Evolutionary conservation across 2,888 invertebrate genomes (phyloP).

Genomic region (Latheticus oryzae): DNA sequence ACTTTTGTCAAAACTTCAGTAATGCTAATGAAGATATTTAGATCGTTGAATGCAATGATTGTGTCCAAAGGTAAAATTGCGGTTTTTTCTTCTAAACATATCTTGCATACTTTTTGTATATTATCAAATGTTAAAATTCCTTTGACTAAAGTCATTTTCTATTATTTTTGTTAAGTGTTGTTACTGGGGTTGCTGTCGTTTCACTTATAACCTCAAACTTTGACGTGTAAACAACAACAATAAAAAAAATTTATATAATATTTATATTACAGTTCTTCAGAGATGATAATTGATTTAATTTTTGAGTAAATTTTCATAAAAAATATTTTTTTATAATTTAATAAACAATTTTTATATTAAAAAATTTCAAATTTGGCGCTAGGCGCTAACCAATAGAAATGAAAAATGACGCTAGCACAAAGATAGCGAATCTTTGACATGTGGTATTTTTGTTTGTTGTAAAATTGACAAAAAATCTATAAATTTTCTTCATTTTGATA

Average conservation of each 20-base stretch:
- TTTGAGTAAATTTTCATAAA: background rate
- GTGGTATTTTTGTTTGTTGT: slow-evolving; percentile 3
- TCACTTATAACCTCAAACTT: slow-evolving; percentile 26
- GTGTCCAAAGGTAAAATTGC: slow-evolving; percentile 46
- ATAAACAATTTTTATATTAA: background rate
- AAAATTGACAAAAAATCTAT: background rate
- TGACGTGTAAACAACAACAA: too few relatives aligned
- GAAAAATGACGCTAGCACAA: background rate
- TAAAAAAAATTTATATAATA: background rate
- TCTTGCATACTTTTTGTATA: slow-evolving; percentile 48
- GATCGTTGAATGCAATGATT: slow-evolving; percentile 46
- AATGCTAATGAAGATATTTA: slow-evolving; percentile 43
- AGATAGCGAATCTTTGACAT: slow-evolving; percentile 1
- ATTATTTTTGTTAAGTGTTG: background rate
- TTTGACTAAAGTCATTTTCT: slow-evolving; percentile 29
- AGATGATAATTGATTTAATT: background rate
- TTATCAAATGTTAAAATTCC: slow-evolving; percentile 22
- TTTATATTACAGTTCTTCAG: too few relatives aligned
- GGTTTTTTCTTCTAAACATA: slow-evolving; percentile 49
- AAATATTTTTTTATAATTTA: background rate
- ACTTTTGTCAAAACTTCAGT: slow-evolving; percentile 47
- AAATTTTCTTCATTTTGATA: slow-evolving; percentile 3
- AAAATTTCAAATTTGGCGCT: slow-evolving; percentile 3
- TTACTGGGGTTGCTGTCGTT: slow-evolving; percentile 3
- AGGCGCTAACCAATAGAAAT: background rate